Base-by-base conservation (phyloP, 2,113 vertebrate genomes). In the Scartelaos histophorus region DNA sequence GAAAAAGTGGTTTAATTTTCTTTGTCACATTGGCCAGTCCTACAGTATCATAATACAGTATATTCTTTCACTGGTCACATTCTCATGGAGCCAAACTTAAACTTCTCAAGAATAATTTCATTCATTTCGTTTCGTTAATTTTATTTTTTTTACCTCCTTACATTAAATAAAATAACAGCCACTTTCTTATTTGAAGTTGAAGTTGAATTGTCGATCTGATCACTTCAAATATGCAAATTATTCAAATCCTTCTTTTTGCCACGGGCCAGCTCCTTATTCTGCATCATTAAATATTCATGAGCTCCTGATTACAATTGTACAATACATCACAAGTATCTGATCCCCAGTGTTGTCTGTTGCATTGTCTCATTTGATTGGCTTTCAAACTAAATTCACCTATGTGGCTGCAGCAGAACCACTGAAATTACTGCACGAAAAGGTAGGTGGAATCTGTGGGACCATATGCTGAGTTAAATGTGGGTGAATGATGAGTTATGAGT, bases 201-300 rank as follows among this genome's bases (percentile, higher is more conserved):
- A 68, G 82, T 67, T 17, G 78, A 4, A 47, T 47, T 65, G 19
- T 65, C 71, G 35, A 38, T 3, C 19, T 51, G 25, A 43, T 43
- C 77, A 67, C 29, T 85, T 77, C 79, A 58, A 79, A 74, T 82
- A 90, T 90, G 86, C 83, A 90, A 87, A 87, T 81, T 11, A 0
- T 1, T 62, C 67, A 83, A 87, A 70, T 76, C 66, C 35, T 60
- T 68, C 64, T 81, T 66, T 53, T 43, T 29, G 65, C 78, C 76
- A 17, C 3, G 4, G 24, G 76, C 74, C 67, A 35, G 78, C 75
- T 74, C 72, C 82, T 49, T 82, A 51, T 69, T 82, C 24, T 45
- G 0, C 74, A 46, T 35, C 38, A 86, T 90, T 80, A 83, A 85
- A 89, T 87, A 90, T 90, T 85, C 84, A 88, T 83, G 83, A 75